A percentile compares a stretch with the other conserved stretches of the same genome.
phyloP scores from a whole-genome alignment of 2,888 invertebrate genomes.

The Temnothorax unifasciatus region DNA sequence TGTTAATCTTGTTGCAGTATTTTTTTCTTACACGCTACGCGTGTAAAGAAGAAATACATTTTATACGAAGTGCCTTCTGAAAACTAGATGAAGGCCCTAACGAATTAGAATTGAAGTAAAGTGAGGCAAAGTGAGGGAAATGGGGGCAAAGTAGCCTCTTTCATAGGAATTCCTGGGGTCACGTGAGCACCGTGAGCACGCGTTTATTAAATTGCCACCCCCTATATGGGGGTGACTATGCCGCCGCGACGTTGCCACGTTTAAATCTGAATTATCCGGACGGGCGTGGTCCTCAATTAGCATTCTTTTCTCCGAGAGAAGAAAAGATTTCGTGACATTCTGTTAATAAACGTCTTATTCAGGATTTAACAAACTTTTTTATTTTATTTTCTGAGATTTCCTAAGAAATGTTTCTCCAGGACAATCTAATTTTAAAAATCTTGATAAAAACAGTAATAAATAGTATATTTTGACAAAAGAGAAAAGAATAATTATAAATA shows the following conservation, averaged over 20 bases:
- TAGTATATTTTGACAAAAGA: background rate
- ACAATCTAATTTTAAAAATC: background rate
- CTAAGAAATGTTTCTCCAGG: background rate
- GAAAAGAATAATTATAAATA: background rate
- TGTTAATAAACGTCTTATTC: conserved; percentile 39
- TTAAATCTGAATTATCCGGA: conserved; percentile 81
- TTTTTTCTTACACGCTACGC: background rate
- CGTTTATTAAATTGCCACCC: conserved; percentile 82
- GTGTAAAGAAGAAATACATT: background rate
- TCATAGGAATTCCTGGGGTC: conserved; percentile 64
- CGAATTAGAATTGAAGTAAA: conserved; percentile 35
- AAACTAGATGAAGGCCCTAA: background rate
- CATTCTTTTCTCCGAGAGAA: conserved; percentile 56
- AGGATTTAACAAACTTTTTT: conserved; percentile 11
- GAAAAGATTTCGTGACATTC: conserved; percentile 20
- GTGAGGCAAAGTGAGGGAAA: conserved; percentile 38
- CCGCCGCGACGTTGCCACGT: conserved; percentile 75
- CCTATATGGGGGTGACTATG: conserved; percentile 58
- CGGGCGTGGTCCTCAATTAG: conserved; percentile 75
- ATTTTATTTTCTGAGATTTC: background rate
- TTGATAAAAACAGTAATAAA: conserved; percentile 7
- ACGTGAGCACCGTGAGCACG: conserved; percentile 69
- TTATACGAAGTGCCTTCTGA: background rate
- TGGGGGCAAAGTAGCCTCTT: conserved; percentile 34
- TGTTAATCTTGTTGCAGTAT: background rate